phyloP scores from a whole-genome alignment of 1,140 invertebrate genomes.

The Spodoptera litura region DNA sequence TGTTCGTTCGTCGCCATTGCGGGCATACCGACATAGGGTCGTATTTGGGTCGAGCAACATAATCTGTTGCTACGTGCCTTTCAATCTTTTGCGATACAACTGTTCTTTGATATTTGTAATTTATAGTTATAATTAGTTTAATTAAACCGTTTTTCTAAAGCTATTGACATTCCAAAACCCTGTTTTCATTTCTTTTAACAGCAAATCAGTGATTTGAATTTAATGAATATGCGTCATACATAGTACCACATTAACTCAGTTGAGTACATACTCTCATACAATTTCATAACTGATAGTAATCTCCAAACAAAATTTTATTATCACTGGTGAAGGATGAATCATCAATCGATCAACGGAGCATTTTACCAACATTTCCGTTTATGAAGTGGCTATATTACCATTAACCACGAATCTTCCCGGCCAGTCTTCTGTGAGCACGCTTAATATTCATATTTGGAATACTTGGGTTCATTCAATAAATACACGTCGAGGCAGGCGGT shows the following conservation, averaged over 20 bases:
- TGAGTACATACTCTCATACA: not conserved
- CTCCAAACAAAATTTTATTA: conserved; percentile 2
- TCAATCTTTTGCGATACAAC: conserved; percentile 16
- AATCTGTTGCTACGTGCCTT: conserved; percentile 34
- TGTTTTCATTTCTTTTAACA: not conserved
- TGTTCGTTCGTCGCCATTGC: conserved; percentile 39
- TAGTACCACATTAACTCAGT: not conserved
- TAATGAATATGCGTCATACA: not conserved
- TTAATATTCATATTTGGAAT: conserved; percentile 36
- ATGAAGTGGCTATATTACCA: not conserved
- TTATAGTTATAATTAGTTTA: not conserved
- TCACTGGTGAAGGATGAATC: not conserved
- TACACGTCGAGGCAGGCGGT: conserved; percentile 10
- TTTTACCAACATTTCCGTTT: conserved; percentile 1
- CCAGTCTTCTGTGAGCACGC: not conserved
- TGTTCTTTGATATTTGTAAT: not conserved
- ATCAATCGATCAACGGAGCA: conserved; percentile 1
- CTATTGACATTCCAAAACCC: not conserved
- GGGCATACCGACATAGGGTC: not conserved
- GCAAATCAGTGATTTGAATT: not conserved
- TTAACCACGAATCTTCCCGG: conserved; percentile 17
- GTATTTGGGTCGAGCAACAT: conserved; percentile 40
- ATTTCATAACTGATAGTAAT: conserved; percentile 20
- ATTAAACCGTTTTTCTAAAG: not conserved
- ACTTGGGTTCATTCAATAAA: conserved; percentile 28